Evolutionary conservation across 2,113 vertebrate species (phyloP).

Genomic region (Opisthocomus hoazin): DNA sequence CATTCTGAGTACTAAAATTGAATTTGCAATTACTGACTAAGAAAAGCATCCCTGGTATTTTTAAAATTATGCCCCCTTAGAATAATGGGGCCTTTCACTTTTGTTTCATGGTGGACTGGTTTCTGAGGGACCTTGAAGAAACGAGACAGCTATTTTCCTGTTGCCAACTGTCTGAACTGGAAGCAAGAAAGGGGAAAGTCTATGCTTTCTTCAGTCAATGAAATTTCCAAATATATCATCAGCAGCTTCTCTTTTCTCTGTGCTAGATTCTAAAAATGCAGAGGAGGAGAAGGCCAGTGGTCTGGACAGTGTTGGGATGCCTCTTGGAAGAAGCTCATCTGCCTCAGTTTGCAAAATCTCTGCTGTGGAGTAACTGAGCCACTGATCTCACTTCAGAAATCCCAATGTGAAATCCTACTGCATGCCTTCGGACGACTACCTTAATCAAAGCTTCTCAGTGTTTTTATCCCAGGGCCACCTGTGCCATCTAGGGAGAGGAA

Average conservation of each 20-base stretch:
- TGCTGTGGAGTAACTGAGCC: not conserved
- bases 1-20: conserved; percentile 30
- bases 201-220: not conserved
- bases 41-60: conserved; percentile 42
- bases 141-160: conserved; percentile 1
- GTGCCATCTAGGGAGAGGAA: not conserved
- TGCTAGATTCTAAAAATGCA: not conserved
- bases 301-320: not conserved
- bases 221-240: not conserved
- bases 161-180: not conserved
- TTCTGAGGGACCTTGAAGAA: conserved; percentile 19
- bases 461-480: not conserved
- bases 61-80: conserved; percentile 2
- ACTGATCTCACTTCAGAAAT: not conserved
- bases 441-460: not conserved
- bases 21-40: conserved; percentile 46
- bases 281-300: not conserved
- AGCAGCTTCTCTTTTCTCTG: not conserved
- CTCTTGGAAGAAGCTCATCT: not conserved
- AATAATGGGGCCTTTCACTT: conserved; percentile 37
- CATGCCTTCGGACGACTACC: not conserved
- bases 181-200: not conserved
- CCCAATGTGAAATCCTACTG: not conserved
- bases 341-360: not conserved
- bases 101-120: not conserved